Conservation (phyloP, 2,113 vertebrate species). For the Anas platyrhynchos region DNA sequence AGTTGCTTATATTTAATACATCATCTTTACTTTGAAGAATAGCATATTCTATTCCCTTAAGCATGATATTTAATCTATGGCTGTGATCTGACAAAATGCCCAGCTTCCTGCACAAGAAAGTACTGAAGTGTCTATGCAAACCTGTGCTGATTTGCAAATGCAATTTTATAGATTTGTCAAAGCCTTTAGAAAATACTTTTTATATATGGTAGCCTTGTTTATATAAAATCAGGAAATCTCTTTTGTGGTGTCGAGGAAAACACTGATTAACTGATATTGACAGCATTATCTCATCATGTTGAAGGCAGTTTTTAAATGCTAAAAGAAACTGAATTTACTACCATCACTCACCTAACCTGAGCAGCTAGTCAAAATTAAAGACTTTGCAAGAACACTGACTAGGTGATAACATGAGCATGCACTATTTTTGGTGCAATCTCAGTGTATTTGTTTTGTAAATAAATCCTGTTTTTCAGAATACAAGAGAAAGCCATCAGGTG, state of each 20-base stretch:
- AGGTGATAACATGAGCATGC: background rate
- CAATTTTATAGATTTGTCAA: background rate
- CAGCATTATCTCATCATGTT: background rate
- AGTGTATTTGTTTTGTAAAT: slow-evolving; percentile 4
- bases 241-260: background rate
- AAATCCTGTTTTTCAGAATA: background rate
- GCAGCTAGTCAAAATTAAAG: background rate
- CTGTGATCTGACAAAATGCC: background rate
- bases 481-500: background rate
- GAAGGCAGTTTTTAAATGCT: background rate
- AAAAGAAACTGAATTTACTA: background rate
- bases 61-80: background rate
- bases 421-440: background rate
- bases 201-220: background rate
- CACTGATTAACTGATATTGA: background rate
- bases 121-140: background rate
- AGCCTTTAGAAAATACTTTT: background rate
- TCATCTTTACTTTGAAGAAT: background rate
- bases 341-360: background rate
- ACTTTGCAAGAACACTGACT: background rate
- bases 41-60: background rate
- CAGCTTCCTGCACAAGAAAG: background rate
- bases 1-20: background rate
- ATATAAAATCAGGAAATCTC: background rate
- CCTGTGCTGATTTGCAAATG: background rate